Evolutionary conservation across 2,797 vertebrate species (phyloP), one percentile per base, ranked within the genome.

Genomic region (Thaleichthys pacificus): DNA sequence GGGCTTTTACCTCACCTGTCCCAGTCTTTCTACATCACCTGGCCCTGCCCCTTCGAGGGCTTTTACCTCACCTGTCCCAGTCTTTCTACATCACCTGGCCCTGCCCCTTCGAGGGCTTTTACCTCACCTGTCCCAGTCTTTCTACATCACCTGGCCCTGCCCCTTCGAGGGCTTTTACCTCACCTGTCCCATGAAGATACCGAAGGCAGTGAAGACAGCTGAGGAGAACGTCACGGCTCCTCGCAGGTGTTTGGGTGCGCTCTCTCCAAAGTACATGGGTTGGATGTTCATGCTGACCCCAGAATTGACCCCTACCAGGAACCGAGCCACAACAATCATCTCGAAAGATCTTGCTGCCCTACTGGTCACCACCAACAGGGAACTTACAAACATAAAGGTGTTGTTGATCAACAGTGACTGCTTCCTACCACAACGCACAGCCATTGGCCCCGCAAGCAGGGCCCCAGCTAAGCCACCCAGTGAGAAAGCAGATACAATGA

Each of bases 251-350:
- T 90, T 94, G 1, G 96, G 95, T 0, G 95, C 93, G 0, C 95
- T 96, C 83, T 97, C 96, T 0, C 95, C 95, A 57, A 98, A 93
- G 65, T 97, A 98, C 95, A 97, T 97, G 0, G 95, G 96, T 88
- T 98, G 96, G 64, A 97, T 71, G 2, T 91, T 96, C 94, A 98
- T 96, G 77, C 96, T 94, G 17, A 98, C 89, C 0, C 96, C 96
- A 8, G 95, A 89, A 74, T 94, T 97, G 9, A 98, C 15, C 0
- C 97, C 96, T 14, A 93, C 86, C 0, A 97, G 86, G 57, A 96
- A 77, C 5, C 96, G 93, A 24, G 95, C 93, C 0, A 94, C 19
- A 74, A 96, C 78, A 57, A 98, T 90, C 93, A 98, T 94, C 86
- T 97, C 96, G 24, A 96, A 96, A 5, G 95, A 96, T 19, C 72